phyloP scores from a whole-genome alignment of 2,888 invertebrate species.

The Pandemis heparana region DNA sequence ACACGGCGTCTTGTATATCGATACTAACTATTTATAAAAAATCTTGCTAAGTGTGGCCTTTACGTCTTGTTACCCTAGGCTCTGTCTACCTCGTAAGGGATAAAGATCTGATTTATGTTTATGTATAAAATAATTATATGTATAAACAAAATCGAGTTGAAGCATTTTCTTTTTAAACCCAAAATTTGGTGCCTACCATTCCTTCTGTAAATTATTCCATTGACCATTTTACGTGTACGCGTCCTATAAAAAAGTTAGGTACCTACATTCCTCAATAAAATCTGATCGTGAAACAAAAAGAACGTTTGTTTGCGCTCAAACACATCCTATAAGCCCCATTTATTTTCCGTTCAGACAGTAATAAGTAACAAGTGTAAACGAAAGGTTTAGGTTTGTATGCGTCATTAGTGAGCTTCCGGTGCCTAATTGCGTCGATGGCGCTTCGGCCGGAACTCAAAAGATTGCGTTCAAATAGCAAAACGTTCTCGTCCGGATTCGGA shows the following conservation, averaged over 20 bases:
- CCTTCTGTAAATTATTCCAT: background rate
- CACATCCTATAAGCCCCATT: slow-evolving; percentile 29
- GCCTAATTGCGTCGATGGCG: slow-evolving; percentile 79
- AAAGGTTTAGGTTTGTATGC: slow-evolving; percentile 67
- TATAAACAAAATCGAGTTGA: background rate
- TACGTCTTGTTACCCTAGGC: too few species aligned
- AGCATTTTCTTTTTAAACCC: too few species aligned
- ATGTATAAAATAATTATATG: too few species aligned
- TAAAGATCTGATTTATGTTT: too few species aligned
- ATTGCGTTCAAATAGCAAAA: slow-evolving; percentile 78
- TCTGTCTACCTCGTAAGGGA: too few species aligned
- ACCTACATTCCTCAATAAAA: background rate
- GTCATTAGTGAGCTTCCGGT: slow-evolving; percentile 77
- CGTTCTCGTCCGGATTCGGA: slow-evolving; percentile 48
- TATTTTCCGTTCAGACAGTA: slow-evolving; percentile 38
- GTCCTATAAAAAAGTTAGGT: background rate
- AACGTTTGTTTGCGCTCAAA: slow-evolving; percentile 11
- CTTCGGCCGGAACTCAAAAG: slow-evolving; percentile 79
- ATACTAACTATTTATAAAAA: too few species aligned
- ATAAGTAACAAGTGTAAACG: slow-evolving; percentile 52
- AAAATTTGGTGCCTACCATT: too few species aligned
- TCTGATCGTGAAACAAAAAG: background rate
- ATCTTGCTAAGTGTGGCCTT: too few species aligned
- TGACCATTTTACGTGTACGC: background rate
- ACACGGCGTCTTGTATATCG: too few species aligned